phyloP scores from a whole-genome alignment of 2,113 vertebrate genomes.

The Erythrocercus mccallii region DNA sequence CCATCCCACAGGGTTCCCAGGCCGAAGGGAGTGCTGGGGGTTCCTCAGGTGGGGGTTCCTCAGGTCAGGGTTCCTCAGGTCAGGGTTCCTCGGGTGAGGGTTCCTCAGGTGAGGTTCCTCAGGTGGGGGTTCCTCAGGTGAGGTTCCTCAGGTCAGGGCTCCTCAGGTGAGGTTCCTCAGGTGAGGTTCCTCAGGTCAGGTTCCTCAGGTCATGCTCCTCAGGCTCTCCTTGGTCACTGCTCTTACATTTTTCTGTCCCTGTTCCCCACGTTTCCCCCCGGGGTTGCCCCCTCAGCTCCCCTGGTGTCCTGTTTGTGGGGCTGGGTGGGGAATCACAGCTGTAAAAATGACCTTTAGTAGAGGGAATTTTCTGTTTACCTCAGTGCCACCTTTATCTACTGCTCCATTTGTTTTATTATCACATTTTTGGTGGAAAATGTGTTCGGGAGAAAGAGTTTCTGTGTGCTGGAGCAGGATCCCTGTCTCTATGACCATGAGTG shows the following conservation, averaged over 20 bases:
- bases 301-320: not conserved
- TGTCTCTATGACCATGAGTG: accelerated
- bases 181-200: too few relatives aligned
- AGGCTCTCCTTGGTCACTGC: not conserved
- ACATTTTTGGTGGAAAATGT: not conserved
- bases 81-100: too few relatives aligned
- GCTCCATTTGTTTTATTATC: not conserved
- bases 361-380: not conserved
- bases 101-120: too few relatives aligned
- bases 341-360: not conserved
- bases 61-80: too few relatives aligned
- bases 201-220: not conserved
- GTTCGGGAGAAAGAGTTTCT: not conserved
- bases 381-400: not conserved
- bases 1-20: not conserved
- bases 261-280: not conserved
- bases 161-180: not conserved
- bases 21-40: not conserved
- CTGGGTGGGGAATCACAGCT: not conserved
- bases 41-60: too few relatives aligned
- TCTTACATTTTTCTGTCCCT: not conserved
- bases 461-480: not conserved
- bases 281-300: not conserved
- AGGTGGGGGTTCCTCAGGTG: too few relatives aligned
- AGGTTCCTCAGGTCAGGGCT: too few relatives aligned